Evolutionary conservation across 2,797 vertebrate genomes (phyloP).

Genomic region (Picus viridis): DNA sequence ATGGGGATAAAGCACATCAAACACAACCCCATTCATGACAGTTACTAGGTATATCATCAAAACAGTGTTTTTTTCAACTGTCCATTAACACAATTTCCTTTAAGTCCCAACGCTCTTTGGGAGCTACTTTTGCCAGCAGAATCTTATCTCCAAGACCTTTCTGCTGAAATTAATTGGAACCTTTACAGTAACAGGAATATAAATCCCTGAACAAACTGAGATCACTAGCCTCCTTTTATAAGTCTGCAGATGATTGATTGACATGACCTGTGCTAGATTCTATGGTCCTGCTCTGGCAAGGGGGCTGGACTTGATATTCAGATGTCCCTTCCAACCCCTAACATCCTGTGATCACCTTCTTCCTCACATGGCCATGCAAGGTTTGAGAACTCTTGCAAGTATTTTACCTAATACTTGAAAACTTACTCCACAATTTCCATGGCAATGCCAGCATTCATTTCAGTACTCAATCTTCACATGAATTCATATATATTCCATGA

Average conservation of each 20-base stretch:
- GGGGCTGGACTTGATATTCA: no score
- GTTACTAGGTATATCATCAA: background rate
- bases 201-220: background rate
- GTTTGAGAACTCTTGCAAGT: background rate
- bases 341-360: background rate
- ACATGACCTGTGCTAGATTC: background rate
- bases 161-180: background rate
- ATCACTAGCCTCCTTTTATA: background rate
- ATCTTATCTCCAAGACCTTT: background rate
- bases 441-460: background rate
- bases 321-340: no score
- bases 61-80: background rate
- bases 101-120: rapidly evolving
- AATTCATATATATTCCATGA: background rate
- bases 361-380: rapidly evolving
- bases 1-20: background rate
- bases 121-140: background rate
- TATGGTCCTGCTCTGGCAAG: no score
- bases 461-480: background rate
- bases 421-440: background rate
- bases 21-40: background rate
- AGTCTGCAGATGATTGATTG: background rate
- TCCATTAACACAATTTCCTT: background rate
- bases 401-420: background rate
- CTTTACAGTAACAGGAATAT: background rate